Evolutionary conservation across 2,888 invertebrate genomes (phyloP).

Genomic region (Epistrophe grossulariae): DNA sequence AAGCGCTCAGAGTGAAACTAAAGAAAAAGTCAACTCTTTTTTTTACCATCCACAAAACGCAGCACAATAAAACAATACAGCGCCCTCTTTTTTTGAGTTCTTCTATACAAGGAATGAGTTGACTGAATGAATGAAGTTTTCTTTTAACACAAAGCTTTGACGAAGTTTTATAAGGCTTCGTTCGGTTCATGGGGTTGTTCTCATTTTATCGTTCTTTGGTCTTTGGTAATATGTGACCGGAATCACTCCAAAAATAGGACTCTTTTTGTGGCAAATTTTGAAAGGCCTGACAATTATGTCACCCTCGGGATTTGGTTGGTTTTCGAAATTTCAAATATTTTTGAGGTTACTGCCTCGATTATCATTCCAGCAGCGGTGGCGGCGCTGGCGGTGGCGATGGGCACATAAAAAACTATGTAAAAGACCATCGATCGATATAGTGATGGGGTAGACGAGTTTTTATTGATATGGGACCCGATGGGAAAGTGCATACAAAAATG

Average conservation of each 20-base stretch:
- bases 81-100: constrained; percentile 15
- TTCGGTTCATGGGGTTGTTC: not conserved
- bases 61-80: constrained; percentile 68
- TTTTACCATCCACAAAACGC: constrained; percentile 47
- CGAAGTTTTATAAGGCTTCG: not conserved
- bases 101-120: constrained; percentile 37
- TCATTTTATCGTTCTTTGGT: constrained; percentile 33
- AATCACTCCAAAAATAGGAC: constrained; percentile 58
- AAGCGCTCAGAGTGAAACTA: constrained; percentile 51
- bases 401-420: constrained; percentile 1
- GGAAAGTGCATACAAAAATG: constrained; percentile 51
- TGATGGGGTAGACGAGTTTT: constrained; percentile 56
- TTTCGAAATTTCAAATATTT: constrained; percentile 29
- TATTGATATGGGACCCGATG: constrained; percentile 43
- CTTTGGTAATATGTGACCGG: constrained; percentile 69
- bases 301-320: constrained; percentile 12
- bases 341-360: constrained; percentile 60
- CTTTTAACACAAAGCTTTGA: constrained; percentile 42
- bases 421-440: not conserved
- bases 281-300: constrained; percentile 37
- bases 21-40: constrained; percentile 47
- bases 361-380: constrained; percentile 41
- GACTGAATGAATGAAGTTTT: constrained; percentile 55
- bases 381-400: not conserved
- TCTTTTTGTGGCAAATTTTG: constrained; percentile 6